A percentile compares a stretch with the other conserved stretches of the same genome.
Evolutionary conservation across 2,113 vertebrate genomes (phyloP).

Genomic region (Serinus canaria): DNA sequence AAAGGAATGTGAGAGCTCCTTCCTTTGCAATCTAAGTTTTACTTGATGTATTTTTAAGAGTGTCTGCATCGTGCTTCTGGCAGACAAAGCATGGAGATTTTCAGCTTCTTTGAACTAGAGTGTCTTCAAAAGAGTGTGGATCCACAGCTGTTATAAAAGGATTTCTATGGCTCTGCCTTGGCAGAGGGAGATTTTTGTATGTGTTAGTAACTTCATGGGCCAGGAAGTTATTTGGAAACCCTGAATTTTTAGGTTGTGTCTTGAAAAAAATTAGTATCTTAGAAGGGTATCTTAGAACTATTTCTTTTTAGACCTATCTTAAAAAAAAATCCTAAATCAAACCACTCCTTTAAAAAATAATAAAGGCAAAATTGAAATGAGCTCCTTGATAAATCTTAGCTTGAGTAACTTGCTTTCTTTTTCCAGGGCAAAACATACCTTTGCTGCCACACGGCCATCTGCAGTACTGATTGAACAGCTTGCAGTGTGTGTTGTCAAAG

Average conservation of each 20-base stretch:
- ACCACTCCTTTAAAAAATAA: neutral
- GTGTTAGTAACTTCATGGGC: neutral
- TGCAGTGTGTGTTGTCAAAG: constrained; percentile 86
- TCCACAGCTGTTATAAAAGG: neutral
- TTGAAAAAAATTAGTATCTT: neutral
- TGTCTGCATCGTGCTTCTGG: neutral
- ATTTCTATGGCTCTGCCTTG: neutral
- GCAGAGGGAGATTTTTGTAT: neutral
- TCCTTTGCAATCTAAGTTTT: neutral
- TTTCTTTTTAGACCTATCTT: neutral
- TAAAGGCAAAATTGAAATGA: neutral
- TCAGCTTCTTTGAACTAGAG: neutral
- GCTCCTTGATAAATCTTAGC: neutral
- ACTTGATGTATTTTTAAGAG: neutral
- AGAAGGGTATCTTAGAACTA: neutral
- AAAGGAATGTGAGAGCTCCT: neutral
- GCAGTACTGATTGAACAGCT: constrained; percentile 91
- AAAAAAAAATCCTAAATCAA: neutral
- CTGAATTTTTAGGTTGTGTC: neutral
- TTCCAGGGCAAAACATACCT: constrained; percentile 81
- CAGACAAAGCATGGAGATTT: neutral
- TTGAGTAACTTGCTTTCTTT: neutral
- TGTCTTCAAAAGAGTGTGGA: neutral
- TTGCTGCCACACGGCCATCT: constrained; percentile 91
- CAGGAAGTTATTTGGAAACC: neutral